Base-by-base conservation (phyloP, 2,113 vertebrate genomes). In the Paratilapia polleni region DNA sequence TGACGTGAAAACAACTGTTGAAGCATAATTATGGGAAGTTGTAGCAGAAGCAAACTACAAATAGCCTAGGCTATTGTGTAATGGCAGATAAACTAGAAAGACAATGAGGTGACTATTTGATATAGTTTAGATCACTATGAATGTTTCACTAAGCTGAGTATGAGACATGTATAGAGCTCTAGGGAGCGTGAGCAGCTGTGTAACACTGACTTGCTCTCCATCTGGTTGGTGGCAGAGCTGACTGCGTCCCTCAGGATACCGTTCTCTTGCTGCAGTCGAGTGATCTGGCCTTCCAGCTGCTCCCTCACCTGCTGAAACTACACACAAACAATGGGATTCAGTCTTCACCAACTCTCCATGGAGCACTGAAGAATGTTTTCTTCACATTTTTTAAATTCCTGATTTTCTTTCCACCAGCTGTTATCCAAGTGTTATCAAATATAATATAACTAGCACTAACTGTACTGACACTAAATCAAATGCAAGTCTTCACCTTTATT, bases 171-270 rank as follows among this genome's bases (percentile, higher is more conserved):
- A 77, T 26, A 19, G 62, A 60, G 8, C 26, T 75, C 52, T 19
- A 13, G 12, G 43, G 4, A 19, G 59, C 12, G 9, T 43, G 52
- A 76, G 20, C 38, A 80, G 47, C 38, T 26, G 6, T 54, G 63
- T 4, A 52, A 36, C 41, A 97, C 98, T 93, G 94, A 99, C 98
- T 99, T 99, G 97, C 94, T 99, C 94, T 99, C 98, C 95, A 99
- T 97, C 91, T 98, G 97, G 90, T 96, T 98, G 92, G 97, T 96
- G 82, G 98, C 97, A n/a, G 97, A 97, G 94, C 98, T 99, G 94
- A 99, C 98, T 75, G 98, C 98, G 89, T 99, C 98, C 94, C 98
- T 97, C 91, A 99, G 94, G 91, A 99, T 99, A 76, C 96, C 95
- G 8, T 99, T 99, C 93, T 99, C 98, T 94, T 99, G 98, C 94